A percentile compares a stretch with the other conserved stretches of the same genome.
phyloP scores from a whole-genome alignment of 1,140 invertebrate genomes.

The Mylabris phalerata region DNA sequence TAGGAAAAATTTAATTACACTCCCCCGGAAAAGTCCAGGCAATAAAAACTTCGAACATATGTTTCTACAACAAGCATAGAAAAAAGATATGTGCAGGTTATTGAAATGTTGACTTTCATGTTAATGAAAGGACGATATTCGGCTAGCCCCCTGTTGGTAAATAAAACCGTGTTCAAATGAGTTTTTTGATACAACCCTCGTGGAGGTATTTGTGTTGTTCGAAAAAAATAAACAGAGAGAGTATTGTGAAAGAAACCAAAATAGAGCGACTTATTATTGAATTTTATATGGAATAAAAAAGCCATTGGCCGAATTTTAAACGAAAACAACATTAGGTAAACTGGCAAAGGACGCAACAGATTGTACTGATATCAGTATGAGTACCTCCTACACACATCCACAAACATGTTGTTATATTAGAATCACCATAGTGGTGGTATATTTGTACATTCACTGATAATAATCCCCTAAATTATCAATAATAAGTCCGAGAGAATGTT shows the following conservation, averaged over 20 bases:
- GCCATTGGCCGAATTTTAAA: background rate
- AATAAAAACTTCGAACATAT: no score
- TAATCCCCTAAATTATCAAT: background rate
- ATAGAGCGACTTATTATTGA: no score
- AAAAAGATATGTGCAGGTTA: slow-evolving; percentile 33
- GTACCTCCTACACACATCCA: slow-evolving; percentile 4
- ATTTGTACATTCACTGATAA: slow-evolving; percentile 16
- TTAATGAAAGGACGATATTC: slow-evolving; percentile 33
- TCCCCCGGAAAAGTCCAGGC: no score
- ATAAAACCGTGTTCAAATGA: slow-evolving; percentile 29
- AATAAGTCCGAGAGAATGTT: no score
- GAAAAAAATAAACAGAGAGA: background rate
- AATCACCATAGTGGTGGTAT: slow-evolving; percentile 5
- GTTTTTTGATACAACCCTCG: slow-evolving; percentile 23
- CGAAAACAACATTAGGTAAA: slow-evolving; percentile 27
- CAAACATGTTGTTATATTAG: no score
- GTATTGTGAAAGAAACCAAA: no score
- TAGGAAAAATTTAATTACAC: no score
- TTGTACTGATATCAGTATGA: slow-evolving; percentile 18
- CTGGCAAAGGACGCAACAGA: slow-evolving; percentile 28
- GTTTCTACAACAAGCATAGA: no score
- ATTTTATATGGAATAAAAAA: no score
- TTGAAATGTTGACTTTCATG: slow-evolving; percentile 35
- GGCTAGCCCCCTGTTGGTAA: slow-evolving; percentile 15
- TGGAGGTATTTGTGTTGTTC: background rate